phyloP scores from a whole-genome alignment of 2,888 invertebrate genomes.

The Eupithecia centaureata region DNA sequence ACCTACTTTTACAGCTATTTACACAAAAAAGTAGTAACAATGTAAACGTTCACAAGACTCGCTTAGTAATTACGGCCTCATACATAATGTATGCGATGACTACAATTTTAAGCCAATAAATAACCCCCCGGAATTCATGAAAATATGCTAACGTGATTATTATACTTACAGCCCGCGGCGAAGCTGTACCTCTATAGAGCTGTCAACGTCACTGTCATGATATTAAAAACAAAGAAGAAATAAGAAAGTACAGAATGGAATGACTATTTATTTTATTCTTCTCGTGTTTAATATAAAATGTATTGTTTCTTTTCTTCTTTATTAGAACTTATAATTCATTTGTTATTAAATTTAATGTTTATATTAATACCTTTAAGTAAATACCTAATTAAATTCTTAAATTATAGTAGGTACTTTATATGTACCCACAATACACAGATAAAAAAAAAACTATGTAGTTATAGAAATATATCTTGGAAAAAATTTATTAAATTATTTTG shows the following conservation, averaged over 20 bases:
- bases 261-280: background rate
- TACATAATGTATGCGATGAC: constrained; percentile 80
- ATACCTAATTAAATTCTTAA: too few species aligned
- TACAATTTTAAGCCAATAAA: constrained; percentile 83
- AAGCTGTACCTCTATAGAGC: background rate
- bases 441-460: too few species aligned
- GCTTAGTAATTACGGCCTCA: constrained; percentile 69
- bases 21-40: constrained; percentile 34
- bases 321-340: background rate
- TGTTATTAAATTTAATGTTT: too few species aligned
- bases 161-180: constrained; percentile 46
- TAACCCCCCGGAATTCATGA: constrained; percentile 72
- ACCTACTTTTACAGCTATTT: too few species aligned
- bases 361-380: too few species aligned
- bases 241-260: background rate
- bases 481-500: too few species aligned
- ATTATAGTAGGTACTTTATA: too few species aligned
- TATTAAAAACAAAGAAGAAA: background rate
- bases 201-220: background rate
- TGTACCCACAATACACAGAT: too few species aligned
- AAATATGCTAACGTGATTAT: constrained; percentile 80
- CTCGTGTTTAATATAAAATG: background rate
- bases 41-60: constrained; percentile 48
- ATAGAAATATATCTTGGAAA: too few species aligned
- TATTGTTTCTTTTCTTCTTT: background rate